Conservation (phyloP, 1,140 invertebrate species). For the Olivierus martensii region DNA sequence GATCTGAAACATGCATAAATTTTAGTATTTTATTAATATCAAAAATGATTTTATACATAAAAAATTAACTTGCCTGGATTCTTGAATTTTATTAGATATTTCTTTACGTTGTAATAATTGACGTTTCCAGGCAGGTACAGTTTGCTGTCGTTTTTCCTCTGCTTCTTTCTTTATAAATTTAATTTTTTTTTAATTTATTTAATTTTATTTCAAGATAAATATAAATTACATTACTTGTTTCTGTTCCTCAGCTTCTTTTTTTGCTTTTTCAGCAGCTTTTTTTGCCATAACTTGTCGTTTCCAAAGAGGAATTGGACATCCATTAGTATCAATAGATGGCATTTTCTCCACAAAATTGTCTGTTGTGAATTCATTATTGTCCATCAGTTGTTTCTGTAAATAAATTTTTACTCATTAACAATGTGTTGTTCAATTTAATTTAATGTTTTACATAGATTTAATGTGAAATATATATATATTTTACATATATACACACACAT, state of each 20-base stretch:
- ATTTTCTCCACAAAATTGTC: conserved; percentile 82
- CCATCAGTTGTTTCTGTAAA: no score
- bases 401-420: no score
- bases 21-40: no score
- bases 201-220: not conserved
- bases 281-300: conserved; percentile 87
- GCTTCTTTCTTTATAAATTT: not conserved
- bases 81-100: no score
- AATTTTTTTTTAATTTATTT: not conserved
- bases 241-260: conserved; percentile 74
- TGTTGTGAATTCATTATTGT: conserved; percentile 47
- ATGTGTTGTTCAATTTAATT: no score
- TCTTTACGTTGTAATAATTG: not conserved
- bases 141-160: not conserved
- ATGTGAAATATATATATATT: no score
- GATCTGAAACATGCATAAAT: no score
- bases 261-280: conserved; percentile 78
- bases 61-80: no score
- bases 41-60: no score
- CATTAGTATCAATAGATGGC: conserved; percentile 69
- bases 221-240: conserved; percentile 30
- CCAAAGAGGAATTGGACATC: conserved; percentile 80
- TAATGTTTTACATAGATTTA: no score
- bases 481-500: no score
- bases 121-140: not conserved